phyloP scores from a whole-genome alignment of 2,797 vertebrate species.

The Mormyrus proboscirostris region DNA sequence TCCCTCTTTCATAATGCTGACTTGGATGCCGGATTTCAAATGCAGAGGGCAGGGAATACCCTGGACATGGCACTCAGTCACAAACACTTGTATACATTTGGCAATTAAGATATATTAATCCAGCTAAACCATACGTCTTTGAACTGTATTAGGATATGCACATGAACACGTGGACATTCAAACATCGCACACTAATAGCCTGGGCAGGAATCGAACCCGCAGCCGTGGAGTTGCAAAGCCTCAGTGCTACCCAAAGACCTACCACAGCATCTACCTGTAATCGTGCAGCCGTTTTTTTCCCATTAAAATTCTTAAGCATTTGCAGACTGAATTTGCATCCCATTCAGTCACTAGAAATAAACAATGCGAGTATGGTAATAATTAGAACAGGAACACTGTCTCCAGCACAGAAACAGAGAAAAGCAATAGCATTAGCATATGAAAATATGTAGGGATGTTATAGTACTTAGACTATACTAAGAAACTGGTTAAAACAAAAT shows the following conservation, averaged over 20 bases:
- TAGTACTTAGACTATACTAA: neutral
- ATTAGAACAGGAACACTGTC: neutral
- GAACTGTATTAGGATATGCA: too few relatives aligned
- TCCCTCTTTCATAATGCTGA: neutral
- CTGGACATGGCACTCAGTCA: neutral
- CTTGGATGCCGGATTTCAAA: neutral
- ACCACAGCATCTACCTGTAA: too few relatives aligned
- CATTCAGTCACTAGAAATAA: neutral
- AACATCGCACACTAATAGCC: too few relatives aligned
- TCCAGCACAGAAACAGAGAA: neutral
- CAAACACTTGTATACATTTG: neutral
- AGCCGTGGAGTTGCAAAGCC: too few relatives aligned
- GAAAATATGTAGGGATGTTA: too few relatives aligned
- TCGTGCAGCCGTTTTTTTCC: too few relatives aligned
- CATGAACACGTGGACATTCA: too few relatives aligned
- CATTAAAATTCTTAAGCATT: too few relatives aligned
- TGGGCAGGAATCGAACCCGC: too few relatives aligned
- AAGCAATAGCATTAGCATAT: neutral
- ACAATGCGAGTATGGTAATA: neutral
- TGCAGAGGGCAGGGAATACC: neutral
- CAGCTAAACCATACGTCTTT: neutral
- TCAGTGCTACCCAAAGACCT: too few relatives aligned
- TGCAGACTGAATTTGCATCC: neutral
- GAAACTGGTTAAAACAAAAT: neutral
- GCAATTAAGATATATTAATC: neutral